phyloP scores from a whole-genome alignment of 2,113 vertebrate species.

The Perognathus longimembris region DNA sequence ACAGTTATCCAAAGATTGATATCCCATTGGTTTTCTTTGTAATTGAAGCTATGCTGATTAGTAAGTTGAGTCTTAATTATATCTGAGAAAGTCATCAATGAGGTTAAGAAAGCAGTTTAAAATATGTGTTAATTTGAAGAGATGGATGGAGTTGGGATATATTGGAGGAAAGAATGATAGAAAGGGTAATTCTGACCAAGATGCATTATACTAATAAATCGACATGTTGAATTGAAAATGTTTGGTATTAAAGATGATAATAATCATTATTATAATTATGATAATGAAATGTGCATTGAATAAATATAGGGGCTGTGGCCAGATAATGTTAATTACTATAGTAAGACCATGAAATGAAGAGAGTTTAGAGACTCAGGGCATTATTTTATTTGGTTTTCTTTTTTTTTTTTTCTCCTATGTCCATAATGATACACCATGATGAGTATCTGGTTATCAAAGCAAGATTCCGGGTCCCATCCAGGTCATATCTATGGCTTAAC shows the following conservation, averaged over 20 bases:
- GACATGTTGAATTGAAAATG: too few relatives aligned
- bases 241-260: too few relatives aligned
- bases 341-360: not conserved
- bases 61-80: not conserved
- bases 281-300: too few relatives aligned
- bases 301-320: too few relatives aligned
- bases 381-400: too few relatives aligned
- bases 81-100: not conserved
- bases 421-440: not conserved
- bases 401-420: not conserved
- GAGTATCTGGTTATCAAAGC: not conserved
- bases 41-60: not conserved
- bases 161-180: too few relatives aligned
- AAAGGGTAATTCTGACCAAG: too few relatives aligned
- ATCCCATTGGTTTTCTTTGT: not conserved
- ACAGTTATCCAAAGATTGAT: not conserved
- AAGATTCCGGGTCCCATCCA: not conserved
- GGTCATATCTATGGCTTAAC: not conserved
- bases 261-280: too few relatives aligned
- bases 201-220: too few relatives aligned
- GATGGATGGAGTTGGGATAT: too few relatives aligned
- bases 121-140: too few relatives aligned
- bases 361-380: not conserved
- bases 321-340: not conserved
- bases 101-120: not conserved